Evolutionary conservation across 1,140 invertebrate species (phyloP).

Genomic region (Nasonia vitripennis): DNA sequence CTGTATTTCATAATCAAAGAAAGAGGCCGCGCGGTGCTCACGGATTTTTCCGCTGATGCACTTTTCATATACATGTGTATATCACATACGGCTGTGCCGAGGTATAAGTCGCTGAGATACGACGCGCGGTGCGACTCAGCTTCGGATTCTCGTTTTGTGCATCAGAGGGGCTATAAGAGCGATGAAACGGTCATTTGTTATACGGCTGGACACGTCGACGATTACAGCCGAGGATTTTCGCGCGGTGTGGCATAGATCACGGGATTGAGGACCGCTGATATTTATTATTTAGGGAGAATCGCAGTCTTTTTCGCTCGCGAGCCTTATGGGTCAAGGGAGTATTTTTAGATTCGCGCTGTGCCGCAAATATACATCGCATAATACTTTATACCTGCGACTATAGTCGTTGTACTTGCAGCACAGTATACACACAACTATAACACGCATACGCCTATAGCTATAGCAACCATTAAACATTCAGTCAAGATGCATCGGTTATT

Average conservation of each 20-base stretch:
- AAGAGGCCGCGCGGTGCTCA: neutral
- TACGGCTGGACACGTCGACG: neutral
- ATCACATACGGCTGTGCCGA: neutral
- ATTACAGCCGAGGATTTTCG: constrained; percentile 20
- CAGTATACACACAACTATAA: neutral
- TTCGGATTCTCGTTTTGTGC: neutral
- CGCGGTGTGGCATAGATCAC: constrained; percentile 22
- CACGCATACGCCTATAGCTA: no score
- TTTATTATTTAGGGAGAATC: no score
- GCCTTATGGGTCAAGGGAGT: constrained; percentile 6
- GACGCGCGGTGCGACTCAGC: neutral
- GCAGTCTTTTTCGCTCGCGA: neutral
- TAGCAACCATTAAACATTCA: neutral
- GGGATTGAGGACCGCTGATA: neutral
- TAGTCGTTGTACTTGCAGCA: neutral
- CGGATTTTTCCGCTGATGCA: neutral
- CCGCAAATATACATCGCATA: neutral
- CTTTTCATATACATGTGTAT: neutral
- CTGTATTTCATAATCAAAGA: neutral
- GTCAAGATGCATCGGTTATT: neutral
- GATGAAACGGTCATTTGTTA: constrained; percentile 24
- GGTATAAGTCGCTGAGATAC: constrained; percentile 18
- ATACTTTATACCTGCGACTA: neutral
- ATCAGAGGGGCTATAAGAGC: neutral
- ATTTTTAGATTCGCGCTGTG: constrained; percentile 25